phyloP scores from a whole-genome alignment of 2,888 invertebrate species.

The Drosophila lutescens region DNA sequence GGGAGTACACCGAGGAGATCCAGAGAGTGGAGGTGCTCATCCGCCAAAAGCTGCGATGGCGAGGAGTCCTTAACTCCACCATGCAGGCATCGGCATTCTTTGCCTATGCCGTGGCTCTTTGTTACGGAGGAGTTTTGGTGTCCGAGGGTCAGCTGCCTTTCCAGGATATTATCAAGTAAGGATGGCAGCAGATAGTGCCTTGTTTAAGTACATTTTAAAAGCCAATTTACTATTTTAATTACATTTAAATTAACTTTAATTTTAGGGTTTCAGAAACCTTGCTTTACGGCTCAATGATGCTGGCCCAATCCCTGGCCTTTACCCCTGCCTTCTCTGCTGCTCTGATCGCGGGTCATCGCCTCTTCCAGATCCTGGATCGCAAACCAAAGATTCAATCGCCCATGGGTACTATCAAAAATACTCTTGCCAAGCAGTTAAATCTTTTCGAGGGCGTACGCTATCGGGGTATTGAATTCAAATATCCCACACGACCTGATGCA shows the following conservation, averaged over 20 bases:
- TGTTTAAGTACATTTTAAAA: not conserved
- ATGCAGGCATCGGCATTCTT: slow-evolving; percentile 90
- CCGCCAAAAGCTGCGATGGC: slow-evolving; percentile 86
- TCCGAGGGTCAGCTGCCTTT: slow-evolving; percentile 87
- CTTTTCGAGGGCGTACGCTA: slow-evolving; percentile 85
- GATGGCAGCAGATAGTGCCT: slow-evolving; percentile 28
- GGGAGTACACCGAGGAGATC: slow-evolving; percentile 87
- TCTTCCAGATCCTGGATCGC: slow-evolving; percentile 88
- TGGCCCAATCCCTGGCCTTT: slow-evolving; percentile 91
- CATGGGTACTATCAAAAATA: slow-evolving; percentile 72
- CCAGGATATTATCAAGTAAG: slow-evolving; percentile 89
- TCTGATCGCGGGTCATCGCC: slow-evolving; percentile 88
- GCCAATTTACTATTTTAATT: too few relatives aligned
- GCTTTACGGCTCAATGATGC: slow-evolving; percentile 92
- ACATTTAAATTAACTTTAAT: not conserved
- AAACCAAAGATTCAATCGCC: slow-evolving; percentile 86
- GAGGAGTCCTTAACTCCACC: slow-evolving; percentile 89
- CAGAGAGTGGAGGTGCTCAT: slow-evolving; percentile 85
- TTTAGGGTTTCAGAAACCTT: slow-evolving; percentile 90
- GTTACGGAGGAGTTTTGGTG: slow-evolving; percentile 90
- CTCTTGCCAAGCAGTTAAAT: slow-evolving; percentile 79
- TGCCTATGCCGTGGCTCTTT: slow-evolving; percentile 89
- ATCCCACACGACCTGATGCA: slow-evolving; percentile 91
- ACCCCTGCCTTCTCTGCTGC: slow-evolving; percentile 92
- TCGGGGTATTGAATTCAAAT: slow-evolving; percentile 90